Conservation (phyloP, 2,797 vertebrate species). For the Notamacropus eugenii region DNA sequence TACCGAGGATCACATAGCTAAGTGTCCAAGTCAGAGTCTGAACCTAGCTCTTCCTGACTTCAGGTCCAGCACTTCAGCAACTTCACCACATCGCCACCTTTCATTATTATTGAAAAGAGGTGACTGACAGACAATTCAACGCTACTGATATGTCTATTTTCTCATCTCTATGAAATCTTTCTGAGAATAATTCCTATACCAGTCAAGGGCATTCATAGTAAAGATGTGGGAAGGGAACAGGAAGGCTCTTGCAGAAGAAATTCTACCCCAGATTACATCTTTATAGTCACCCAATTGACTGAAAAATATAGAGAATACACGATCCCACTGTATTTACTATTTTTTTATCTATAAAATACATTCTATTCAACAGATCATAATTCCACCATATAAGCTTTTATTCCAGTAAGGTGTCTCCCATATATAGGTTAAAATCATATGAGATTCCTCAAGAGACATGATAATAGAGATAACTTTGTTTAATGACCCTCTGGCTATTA, state of each 20-base stretch:
- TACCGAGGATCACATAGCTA: not conserved
- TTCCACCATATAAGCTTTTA: not conserved
- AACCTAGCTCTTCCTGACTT: not conserved
- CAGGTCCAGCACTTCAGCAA: not conserved
- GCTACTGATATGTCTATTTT: not conserved
- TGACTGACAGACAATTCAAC: not conserved
- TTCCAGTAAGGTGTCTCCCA: not conserved
- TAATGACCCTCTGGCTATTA: not conserved
- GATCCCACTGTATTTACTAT: not conserved
- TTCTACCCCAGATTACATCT: not conserved
- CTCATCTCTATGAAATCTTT: not conserved
- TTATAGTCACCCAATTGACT: not conserved
- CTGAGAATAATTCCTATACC: not conserved
- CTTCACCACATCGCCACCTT: not conserved
- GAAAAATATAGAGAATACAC: not conserved
- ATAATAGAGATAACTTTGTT: not conserved
- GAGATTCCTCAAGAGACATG: not conserved
- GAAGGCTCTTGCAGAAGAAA: not conserved
- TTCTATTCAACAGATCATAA: not conserved
- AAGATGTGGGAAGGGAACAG: not conserved
- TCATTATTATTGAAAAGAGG: not conserved
- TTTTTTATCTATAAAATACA: not conserved
- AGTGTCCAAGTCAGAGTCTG: not conserved
- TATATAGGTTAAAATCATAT: not conserved
- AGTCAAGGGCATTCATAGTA: not conserved